phyloP scores from a whole-genome alignment of 2,113 vertebrate species.

The Melanostigma gelatinosum region DNA sequence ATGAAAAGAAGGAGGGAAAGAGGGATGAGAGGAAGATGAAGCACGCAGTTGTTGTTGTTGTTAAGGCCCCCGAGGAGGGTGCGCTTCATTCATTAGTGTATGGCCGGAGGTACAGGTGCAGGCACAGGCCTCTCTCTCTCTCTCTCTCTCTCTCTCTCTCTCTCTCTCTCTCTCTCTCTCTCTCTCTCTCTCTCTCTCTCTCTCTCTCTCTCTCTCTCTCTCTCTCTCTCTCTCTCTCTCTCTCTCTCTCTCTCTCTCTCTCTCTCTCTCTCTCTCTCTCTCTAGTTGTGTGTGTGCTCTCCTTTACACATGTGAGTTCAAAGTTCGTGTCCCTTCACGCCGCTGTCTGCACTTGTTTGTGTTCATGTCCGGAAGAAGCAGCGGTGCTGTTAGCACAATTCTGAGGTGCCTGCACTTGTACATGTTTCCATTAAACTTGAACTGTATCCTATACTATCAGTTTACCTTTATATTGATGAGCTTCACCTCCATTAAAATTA shows the following conservation, averaged over 20 bases:
- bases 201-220: no score
- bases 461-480: not conserved
- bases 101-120: constrained; percentile 83
- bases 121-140: constrained; percentile 28
- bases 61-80: constrained; percentile 44
- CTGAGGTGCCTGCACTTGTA: constrained; percentile 5
- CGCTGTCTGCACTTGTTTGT: not conserved
- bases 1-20: constrained; percentile 69
- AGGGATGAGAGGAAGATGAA: constrained; percentile 73
- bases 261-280: no score
- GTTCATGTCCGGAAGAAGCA: constrained; percentile 1
- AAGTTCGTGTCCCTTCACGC: constrained; percentile 23
- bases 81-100: constrained; percentile 69
- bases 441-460: not conserved
- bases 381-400: not conserved
- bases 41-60: constrained; percentile 74
- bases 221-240: no score
- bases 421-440: not conserved
- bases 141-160: constrained; percentile 26
- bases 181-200: constrained; percentile 18
- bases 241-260: no score
- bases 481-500: not conserved
- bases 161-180: constrained; percentile 9
- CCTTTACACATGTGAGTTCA: constrained; percentile 15
- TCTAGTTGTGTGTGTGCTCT: not conserved